phyloP scores from a whole-genome alignment of 2,113 vertebrate species.

The Hydrochoerus hydrochaeris region DNA sequence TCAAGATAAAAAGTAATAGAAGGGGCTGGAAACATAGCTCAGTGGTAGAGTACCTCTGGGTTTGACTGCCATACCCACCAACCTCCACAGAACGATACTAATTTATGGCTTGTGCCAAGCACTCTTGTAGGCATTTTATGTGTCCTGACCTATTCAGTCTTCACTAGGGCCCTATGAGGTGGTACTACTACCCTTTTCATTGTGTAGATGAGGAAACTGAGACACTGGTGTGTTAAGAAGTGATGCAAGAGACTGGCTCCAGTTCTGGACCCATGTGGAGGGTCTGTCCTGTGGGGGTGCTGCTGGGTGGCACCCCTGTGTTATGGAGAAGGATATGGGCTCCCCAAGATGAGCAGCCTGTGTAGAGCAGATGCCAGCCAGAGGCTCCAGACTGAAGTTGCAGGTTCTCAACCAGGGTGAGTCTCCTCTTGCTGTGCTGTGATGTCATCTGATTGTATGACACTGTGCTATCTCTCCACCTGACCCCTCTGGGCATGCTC shows the following conservation, averaged over 20 bases:
- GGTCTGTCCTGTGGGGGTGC: neutral
- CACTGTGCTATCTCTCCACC: neutral
- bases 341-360: neutral
- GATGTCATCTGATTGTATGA: neutral
- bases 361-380: neutral
- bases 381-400: neutral
- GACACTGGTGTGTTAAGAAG: neutral
- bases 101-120: neutral
- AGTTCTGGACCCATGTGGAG: neutral
- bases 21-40: neutral
- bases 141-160: neutral
- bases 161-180: neutral
- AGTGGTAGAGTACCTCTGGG: neutral
- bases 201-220: neutral
- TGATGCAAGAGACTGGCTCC: neutral
- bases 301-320: accelerated
- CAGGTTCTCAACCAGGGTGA: neutral
- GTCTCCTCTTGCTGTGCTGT: neutral
- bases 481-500: neutral
- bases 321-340: accelerated
- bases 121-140: neutral
- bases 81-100: neutral
- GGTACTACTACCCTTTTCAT: neutral
- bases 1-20: neutral
- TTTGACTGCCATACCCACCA: neutral